A percentile compares a stretch with the other conserved stretches of the same genome.
Evolutionary conservation across 2,888 invertebrate genomes (phyloP).

Genomic region (Clostera curtula): DNA sequence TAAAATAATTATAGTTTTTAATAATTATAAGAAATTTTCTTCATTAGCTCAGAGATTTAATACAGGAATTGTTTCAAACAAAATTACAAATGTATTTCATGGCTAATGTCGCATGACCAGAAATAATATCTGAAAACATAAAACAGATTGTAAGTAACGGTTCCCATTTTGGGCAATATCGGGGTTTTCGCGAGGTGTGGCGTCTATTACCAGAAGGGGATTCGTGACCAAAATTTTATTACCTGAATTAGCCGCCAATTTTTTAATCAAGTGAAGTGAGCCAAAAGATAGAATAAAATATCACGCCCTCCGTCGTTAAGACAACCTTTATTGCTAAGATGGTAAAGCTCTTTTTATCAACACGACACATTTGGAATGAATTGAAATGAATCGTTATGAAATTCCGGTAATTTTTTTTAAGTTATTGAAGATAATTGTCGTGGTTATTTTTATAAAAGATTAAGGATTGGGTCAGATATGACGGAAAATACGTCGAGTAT

Average conservation of each 20-base stretch:
- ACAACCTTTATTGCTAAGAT: too few species aligned
- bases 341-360: too few species aligned
- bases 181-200: slow-evolving; percentile 59
- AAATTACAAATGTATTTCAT: slow-evolving; percentile 62
- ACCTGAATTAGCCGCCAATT: slow-evolving; percentile 45
- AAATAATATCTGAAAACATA: slow-evolving; percentile 57
- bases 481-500: too few species aligned
- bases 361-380: slow-evolving; percentile 2
- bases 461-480: too few species aligned
- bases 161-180: slow-evolving; percentile 54
- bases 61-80: too few species aligned
- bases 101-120: slow-evolving; percentile 60
- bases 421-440: slow-evolving; percentile 12
- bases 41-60: too few species aligned
- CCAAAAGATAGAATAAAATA: not conserved
- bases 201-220: slow-evolving; percentile 35
- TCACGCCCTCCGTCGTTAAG: too few species aligned
- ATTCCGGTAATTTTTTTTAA: slow-evolving; percentile 14
- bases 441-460: too few species aligned
- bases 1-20: too few species aligned
- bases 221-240: slow-evolving; percentile 45
- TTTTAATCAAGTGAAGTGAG: slow-evolving; percentile 49
- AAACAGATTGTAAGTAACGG: slow-evolving; percentile 62
- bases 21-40: too few species aligned
- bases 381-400: slow-evolving; percentile 17